These are phyloP conservation scores for Oxygymnocypris stewartii DNA, from an alignment of 2,113 vertebrate genomes.

Conservation along the genomic window DNA sequence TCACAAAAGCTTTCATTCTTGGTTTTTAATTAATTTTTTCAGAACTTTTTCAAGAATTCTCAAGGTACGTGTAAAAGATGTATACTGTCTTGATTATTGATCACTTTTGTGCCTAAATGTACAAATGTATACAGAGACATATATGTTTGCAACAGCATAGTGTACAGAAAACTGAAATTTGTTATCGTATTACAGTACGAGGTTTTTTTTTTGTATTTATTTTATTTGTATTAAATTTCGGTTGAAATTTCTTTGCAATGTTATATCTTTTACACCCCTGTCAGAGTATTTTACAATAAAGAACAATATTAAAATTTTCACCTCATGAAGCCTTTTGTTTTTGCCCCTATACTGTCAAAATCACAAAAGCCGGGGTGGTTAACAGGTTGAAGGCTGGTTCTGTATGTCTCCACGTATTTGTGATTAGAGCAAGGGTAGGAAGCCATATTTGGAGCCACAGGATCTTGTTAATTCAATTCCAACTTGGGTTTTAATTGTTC, in stretches of 20 bases:
- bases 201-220: not conserved
- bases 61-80: not conserved
- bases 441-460: conserved; percentile 57
- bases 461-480: conserved; percentile 74
- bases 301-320: not conserved
- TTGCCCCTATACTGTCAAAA: conserved; percentile 51
- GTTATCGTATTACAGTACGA: not conserved
- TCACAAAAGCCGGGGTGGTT: conserved; percentile 33
- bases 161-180: not conserved
- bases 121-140: not conserved
- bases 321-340: conserved; percentile 13
- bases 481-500: conserved; percentile 70
- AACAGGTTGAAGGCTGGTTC: conserved; percentile 40
- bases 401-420: conserved; percentile 69
- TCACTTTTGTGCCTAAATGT: not conserved
- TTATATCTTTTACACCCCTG: not conserved
- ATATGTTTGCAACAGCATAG: not conserved
- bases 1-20: not conserved
- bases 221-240: not conserved
- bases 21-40: not conserved
- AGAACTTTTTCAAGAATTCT: not conserved
- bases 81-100: not conserved
- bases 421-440: conserved; percentile 68
- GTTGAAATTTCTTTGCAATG: not conserved
- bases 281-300: conserved; percentile 32